Evolutionary conservation across 2,113 vertebrate species (phyloP).

Genomic region (Parus major): DNA sequence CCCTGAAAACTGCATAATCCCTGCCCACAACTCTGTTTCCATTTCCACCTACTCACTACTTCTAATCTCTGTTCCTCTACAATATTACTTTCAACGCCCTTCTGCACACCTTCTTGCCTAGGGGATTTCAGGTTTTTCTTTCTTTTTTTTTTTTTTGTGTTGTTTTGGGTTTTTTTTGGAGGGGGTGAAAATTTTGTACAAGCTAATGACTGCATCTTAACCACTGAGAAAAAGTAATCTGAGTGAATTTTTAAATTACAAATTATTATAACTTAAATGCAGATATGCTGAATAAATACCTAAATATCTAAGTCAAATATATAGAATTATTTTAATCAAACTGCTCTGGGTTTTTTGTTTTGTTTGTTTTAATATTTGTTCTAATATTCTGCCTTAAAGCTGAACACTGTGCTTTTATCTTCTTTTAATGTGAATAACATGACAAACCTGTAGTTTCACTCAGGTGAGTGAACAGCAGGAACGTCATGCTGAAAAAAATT

Average conservation of each 20-base stretch:
- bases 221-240: background rate
- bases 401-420: background rate
- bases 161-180: background rate
- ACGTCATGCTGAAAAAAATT: rapidly evolving
- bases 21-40: slow-evolving; percentile 17
- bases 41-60: slow-evolving; percentile 22
- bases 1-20: background rate
- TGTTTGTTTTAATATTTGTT: background rate
- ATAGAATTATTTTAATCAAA: background rate
- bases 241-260: background rate
- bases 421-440: background rate
- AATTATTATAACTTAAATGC: background rate
- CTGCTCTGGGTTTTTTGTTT: background rate
- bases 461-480: background rate
- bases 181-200: background rate
- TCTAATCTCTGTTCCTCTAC: slow-evolving; percentile 4
- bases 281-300: background rate
- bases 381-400: background rate
- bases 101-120: slow-evolving; percentile 32
- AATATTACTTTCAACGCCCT: slow-evolving; percentile 19
- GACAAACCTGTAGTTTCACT: background rate
- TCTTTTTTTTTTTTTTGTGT: background rate
- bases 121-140: background rate
- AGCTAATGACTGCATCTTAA: background rate
- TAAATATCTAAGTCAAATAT: background rate